A percentile compares a stretch with the other conserved stretches of the same genome.
These are phyloP conservation scores for Marmota flaviventris DNA, from an alignment of 2,113 vertebrate genomes.

Conservation along the genomic window DNA sequence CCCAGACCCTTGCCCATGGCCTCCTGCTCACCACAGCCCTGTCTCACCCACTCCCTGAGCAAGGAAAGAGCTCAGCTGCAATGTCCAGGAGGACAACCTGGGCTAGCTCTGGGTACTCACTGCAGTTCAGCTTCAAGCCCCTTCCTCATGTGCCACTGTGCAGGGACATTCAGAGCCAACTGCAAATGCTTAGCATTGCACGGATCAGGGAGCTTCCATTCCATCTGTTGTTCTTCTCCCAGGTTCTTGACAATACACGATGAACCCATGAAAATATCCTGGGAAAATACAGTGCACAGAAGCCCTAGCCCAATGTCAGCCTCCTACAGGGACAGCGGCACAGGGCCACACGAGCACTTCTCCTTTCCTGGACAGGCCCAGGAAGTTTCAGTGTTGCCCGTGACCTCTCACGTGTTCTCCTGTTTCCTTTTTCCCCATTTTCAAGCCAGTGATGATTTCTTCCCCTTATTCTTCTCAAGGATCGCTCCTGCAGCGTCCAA, in stretches of 20 bases:
- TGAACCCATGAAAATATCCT: neutral
- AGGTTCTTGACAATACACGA: neutral
- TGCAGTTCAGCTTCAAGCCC: neutral
- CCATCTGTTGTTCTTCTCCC: neutral
- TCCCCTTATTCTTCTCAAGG: neutral
- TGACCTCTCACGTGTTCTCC: neutral
- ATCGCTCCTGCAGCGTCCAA: neutral
- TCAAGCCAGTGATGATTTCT: neutral
- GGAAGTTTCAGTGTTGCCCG: neutral
- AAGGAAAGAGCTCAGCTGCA: neutral
- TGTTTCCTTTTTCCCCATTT: neutral
- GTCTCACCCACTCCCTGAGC: no score
- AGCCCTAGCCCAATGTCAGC: no score
- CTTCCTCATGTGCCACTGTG: neutral
- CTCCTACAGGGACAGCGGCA: neutral
- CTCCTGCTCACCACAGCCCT: neutral
- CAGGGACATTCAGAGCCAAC: neutral
- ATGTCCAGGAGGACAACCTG: accelerated
- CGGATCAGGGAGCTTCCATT: neutral
- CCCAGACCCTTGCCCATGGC: neutral
- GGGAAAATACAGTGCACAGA: neutral
- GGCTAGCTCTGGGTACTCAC: neutral
- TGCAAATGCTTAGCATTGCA: neutral
- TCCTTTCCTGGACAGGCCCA: neutral
- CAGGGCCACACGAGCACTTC: neutral